Evolutionary conservation across 2,888 invertebrate genomes (phyloP).

Genomic region (Hemistola chrysoprasaria): DNA sequence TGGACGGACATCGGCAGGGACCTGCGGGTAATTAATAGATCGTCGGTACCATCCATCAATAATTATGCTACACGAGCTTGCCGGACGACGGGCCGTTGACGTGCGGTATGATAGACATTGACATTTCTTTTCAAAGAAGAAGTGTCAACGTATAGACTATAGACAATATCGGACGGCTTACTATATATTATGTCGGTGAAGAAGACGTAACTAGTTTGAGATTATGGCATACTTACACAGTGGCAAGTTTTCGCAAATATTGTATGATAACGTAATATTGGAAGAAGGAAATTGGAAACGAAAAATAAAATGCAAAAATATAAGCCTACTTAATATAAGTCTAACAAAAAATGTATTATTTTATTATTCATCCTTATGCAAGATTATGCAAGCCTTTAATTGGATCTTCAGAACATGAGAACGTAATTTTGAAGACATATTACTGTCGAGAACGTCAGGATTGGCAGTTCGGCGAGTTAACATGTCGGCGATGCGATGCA

Average conservation of each 20-base stretch:
- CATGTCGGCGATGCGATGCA: slow-evolving; percentile 36
- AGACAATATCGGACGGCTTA: no score
- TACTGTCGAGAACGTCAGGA: slow-evolving; percentile 35
- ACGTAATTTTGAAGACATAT: slow-evolving; percentile 20
- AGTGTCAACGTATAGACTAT: slow-evolving; percentile 14
- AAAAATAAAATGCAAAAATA: no score
- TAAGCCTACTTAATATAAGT: no score
- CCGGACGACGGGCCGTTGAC: slow-evolving; percentile 27
- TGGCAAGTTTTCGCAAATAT: no score
- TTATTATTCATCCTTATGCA: neutral
- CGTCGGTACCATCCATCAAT: slow-evolving; percentile 65
- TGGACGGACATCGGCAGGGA: slow-evolving; percentile 54
- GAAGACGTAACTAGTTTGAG: slow-evolving; percentile 1
- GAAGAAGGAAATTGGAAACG: no score
- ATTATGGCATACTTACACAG: no score
- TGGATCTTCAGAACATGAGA: slow-evolving; percentile 1
- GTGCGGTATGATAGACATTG: slow-evolving; percentile 27
- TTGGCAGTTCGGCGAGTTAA: slow-evolving; percentile 25
- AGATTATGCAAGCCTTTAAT: neutral
- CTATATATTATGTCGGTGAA: slow-evolving; percentile 5
- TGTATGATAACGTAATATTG: no score
- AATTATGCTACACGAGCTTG: slow-evolving; percentile 32
- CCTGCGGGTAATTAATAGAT: slow-evolving; percentile 75
- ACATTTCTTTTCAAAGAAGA: slow-evolving; percentile 22
- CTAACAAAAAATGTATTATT: no score